Evolutionary conservation across 2,113 vertebrate genomes (phyloP).

Genomic region (Sardina pilchardus): DNA sequence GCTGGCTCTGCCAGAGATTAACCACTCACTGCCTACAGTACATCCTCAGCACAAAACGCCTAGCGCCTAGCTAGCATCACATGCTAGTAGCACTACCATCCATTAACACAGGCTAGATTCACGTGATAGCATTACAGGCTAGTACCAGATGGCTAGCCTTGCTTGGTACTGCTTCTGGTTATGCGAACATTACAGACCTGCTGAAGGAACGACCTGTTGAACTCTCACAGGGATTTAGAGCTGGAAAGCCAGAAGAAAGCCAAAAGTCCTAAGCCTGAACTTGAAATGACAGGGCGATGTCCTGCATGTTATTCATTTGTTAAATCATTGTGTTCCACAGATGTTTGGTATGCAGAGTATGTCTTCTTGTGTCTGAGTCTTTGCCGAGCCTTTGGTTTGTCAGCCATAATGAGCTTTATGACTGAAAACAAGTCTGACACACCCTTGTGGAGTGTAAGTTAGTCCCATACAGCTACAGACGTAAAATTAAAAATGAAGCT

Average conservation of each 20-base stretch:
- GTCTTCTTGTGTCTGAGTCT: not conserved
- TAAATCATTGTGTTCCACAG: slow-evolving; percentile 20
- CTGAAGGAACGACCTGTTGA: not conserved
- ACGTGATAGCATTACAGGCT: not conserved
- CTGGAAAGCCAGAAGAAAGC: not conserved
- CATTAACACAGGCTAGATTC: not conserved
- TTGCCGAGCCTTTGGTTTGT: not conserved
- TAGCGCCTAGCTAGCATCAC: not conserved
- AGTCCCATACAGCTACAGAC: not conserved
- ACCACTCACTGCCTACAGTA: slow-evolving; percentile 64
- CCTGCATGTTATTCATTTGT: slow-evolving; percentile 6
- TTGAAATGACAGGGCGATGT: not conserved
- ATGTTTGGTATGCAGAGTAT: slow-evolving; percentile 28
- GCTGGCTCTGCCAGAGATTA: slow-evolving; percentile 69
- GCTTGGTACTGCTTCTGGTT: not conserved
- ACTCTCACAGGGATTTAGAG: not conserved
- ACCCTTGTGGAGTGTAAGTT: not conserved
- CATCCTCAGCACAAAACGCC: slow-evolving; percentile 3
- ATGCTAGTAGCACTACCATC: not conserved
- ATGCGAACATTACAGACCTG: not conserved
- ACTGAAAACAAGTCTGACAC: not conserved
- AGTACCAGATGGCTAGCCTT: not conserved
- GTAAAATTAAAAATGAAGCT: not conserved
- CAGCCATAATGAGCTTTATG: not conserved
- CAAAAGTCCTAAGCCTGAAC: not conserved